phyloP scores from a whole-genome alignment of 2,113 vertebrate species.

The Stomatorhinus ivindoensis region DNA sequence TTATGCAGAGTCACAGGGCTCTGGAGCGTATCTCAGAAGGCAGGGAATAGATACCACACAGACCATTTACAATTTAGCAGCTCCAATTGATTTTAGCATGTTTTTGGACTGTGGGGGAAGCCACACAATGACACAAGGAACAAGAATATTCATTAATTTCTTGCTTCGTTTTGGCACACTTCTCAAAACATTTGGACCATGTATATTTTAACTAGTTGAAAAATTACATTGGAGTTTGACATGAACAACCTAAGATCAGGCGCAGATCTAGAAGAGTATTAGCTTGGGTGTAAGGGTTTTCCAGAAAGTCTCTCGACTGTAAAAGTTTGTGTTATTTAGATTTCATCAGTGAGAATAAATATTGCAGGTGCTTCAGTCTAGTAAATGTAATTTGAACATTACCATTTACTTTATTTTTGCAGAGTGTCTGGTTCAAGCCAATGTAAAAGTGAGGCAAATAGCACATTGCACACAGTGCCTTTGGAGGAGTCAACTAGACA shows the following conservation, averaged over 20 bases:
- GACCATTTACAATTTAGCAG: neutral
- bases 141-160: neutral
- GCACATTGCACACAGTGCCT: neutral
- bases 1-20: neutral
- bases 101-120: neutral
- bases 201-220: neutral
- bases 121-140: neutral
- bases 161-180: neutral
- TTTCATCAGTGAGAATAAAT: constrained; percentile 9
- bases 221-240: neutral
- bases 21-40: neutral
- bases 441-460: neutral
- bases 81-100: neutral
- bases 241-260: neutral
- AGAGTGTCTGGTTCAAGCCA: neutral
- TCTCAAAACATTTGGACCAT: neutral
- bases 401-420: neutral
- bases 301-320: neutral
- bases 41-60: neutral
- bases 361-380: neutral
- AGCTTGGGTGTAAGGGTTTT: neutral
- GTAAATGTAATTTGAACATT: neutral
- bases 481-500: neutral
- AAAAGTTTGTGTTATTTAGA: neutral
- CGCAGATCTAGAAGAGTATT: neutral